A percentile compares a stretch with the other conserved stretches of the same genome.
Evolutionary conservation across 2,113 vertebrate genomes (phyloP).

Genomic region (Theristicus caerulescens): DNA sequence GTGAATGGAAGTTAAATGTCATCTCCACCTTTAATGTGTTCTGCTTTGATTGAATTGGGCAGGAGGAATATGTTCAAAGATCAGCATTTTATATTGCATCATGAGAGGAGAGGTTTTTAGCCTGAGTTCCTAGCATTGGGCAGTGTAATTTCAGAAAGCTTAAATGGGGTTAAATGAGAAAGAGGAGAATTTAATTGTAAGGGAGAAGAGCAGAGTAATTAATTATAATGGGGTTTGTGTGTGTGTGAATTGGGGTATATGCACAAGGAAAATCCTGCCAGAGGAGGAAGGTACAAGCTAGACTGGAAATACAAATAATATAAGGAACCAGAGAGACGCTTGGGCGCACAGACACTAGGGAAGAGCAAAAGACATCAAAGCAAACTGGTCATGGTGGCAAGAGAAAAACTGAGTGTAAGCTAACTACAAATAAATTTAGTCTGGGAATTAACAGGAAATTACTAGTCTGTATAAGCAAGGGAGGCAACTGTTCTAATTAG

Average conservation of each 20-base stretch:
- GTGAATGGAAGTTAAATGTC: constrained; percentile 63
- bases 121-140: background rate
- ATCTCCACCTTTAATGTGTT: constrained; percentile 42
- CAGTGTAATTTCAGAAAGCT: background rate
- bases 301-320: background rate
- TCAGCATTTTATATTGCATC: background rate
- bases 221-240: background rate
- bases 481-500: background rate
- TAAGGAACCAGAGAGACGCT: background rate
- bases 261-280: background rate
- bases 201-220: background rate
- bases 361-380: background rate
- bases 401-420: background rate
- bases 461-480: background rate
- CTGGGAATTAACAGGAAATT: background rate
- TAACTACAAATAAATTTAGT: background rate
- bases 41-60: constrained; percentile 36
- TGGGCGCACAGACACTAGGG: background rate
- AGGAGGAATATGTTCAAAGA: background rate
- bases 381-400: background rate
- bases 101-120: background rate
- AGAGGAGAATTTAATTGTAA: background rate
- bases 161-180: background rate
- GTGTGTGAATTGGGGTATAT: background rate
- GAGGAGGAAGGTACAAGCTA: background rate